Evolutionary conservation across 2,113 vertebrate species (phyloP).

Genomic region (Leiothrix lutea): DNA sequence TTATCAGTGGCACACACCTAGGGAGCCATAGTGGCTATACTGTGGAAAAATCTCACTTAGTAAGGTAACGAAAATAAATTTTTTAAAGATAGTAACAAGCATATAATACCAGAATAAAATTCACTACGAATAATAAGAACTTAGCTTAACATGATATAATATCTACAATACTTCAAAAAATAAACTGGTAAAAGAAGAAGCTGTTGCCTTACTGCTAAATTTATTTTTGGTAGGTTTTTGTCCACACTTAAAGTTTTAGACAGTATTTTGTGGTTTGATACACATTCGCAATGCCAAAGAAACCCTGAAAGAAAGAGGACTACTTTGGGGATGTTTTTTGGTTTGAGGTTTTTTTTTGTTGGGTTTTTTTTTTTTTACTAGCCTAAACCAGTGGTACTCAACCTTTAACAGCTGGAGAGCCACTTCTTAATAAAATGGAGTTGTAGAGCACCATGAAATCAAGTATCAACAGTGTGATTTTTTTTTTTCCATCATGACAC

Average conservation of each 20-base stretch:
- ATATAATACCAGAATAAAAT: constrained; percentile 27
- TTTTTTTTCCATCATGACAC: constrained; percentile 46
- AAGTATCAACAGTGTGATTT: constrained; percentile 38
- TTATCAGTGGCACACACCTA: constrained; percentile 3
- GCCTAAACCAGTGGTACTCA: constrained; percentile 76
- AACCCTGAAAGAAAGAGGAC: constrained; percentile 32
- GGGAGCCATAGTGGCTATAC: background rate
- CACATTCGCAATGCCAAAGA: constrained; percentile 1
- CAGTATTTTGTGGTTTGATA: constrained; percentile 65
- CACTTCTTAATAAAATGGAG: constrained; percentile 68
- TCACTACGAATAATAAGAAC: background rate
- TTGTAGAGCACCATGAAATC: constrained; percentile 66
- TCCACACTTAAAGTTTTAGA: constrained; percentile 33
- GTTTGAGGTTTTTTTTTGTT: background rate
- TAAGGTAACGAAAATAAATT: background rate
- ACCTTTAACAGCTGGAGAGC: constrained; percentile 77
- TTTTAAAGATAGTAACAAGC: constrained; percentile 42
- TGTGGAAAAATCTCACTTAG: constrained; percentile 1
- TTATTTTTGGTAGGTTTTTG: constrained; percentile 14
- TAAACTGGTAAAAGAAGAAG: constrained; percentile 47
- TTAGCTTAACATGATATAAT: background rate
- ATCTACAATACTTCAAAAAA: constrained; percentile 31
- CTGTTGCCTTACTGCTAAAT: constrained; percentile 43
- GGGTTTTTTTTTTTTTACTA: background rate
- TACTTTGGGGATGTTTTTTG: background rate